phyloP scores from a whole-genome alignment of 2,113 vertebrate species.

The Indicator maculatus region DNA sequence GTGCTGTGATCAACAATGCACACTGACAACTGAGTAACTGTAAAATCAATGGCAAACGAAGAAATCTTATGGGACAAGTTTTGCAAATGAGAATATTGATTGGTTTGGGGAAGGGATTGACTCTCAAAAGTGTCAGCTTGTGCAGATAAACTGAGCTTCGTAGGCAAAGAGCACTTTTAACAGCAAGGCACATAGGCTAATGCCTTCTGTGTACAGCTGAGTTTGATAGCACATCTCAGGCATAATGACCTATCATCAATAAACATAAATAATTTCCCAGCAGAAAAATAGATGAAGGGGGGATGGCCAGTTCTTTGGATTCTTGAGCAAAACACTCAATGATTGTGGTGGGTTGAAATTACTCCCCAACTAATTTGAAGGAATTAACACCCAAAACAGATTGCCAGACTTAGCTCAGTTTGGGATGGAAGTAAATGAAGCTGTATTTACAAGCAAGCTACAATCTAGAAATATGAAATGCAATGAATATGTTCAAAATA shows the following conservation, averaged over 20 bases:
- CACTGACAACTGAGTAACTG: not conserved
- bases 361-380: too few species aligned
- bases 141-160: not conserved
- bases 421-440: too few species aligned
- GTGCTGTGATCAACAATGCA: not conserved
- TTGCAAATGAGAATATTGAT: not conserved
- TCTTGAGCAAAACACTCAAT: not conserved
- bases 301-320: fast-evolving
- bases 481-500: too few species aligned
- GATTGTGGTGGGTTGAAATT: not conserved
- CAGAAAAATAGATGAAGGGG: not conserved
- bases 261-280: not conserved
- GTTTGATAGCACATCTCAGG: not conserved
- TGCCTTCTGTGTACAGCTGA: not conserved
- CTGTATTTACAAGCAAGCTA: too few species aligned
- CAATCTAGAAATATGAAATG: too few species aligned
- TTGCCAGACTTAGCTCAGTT: too few species aligned
- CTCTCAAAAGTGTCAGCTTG: not conserved
- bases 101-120: not conserved
- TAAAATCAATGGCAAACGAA: not conserved
- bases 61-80: not conserved
- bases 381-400: too few species aligned
- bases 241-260: not conserved
- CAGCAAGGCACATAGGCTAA: not conserved
- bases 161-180: not conserved